Evolutionary conservation across 1,140 invertebrate species (phyloP).

Genomic region (Dendroctonus valens): DNA sequence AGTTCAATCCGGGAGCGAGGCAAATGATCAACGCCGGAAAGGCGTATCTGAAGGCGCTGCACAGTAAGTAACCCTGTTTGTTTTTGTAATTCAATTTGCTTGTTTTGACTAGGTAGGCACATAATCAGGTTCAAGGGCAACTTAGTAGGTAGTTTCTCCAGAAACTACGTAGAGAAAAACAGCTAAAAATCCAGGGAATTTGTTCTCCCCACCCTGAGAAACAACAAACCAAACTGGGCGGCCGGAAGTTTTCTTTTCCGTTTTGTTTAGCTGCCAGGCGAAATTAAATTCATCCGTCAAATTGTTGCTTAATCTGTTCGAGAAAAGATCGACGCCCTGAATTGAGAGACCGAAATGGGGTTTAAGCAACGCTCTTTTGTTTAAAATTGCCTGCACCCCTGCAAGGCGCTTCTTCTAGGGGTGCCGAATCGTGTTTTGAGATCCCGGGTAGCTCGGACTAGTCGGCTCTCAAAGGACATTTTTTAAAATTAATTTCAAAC

Average conservation of each 20-base stretch:
- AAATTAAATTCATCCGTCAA: conserved; percentile 48
- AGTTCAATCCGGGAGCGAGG: conserved; percentile 88
- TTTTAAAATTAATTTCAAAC: too few species aligned
- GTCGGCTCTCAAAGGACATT: too few species aligned
- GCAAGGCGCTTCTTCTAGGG: too few species aligned
- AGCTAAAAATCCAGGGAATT: neutral
- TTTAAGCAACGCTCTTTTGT: too few species aligned
- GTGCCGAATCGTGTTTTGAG: too few species aligned
- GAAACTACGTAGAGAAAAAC: too few species aligned
- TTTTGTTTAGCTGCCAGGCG: conserved; percentile 14
- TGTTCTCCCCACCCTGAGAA: neutral
- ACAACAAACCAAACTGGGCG: neutral
- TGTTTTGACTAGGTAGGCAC: neutral
- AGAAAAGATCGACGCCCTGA: conserved; percentile 1
- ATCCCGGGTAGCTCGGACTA: too few species aligned
- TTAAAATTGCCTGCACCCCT: too few species aligned
- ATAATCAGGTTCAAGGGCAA: neutral
- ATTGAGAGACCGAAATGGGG: too few species aligned
- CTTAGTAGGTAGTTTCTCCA: too few species aligned
- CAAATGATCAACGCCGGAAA: conserved; percentile 91
- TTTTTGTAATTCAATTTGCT: conserved; percentile 2
- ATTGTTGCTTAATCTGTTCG: conserved; percentile 45
- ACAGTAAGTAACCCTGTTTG: conserved; percentile 67
- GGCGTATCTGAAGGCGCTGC: conserved; percentile 86
- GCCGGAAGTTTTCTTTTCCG: neutral